A percentile compares a stretch with the other conserved stretches of the same genome.
Conservation (phyloP, 2,113 vertebrate species). For the Gambusia affinis region DNA sequence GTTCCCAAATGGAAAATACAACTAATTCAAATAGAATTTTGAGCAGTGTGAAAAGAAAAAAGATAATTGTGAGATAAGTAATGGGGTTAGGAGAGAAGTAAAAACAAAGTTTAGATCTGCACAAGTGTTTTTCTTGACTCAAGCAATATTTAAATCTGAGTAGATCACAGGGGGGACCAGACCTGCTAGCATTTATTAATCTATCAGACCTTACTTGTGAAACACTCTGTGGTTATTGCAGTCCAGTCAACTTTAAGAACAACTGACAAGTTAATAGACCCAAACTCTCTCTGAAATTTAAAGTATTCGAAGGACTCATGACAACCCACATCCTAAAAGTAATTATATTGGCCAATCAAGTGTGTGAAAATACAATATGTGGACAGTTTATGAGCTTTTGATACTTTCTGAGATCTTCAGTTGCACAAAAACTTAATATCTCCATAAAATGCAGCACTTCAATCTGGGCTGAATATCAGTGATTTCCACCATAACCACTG, state of each 20-base stretch:
- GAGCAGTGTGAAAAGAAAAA: neutral
- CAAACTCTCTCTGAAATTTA: neutral
- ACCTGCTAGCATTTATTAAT: constrained; percentile 1
- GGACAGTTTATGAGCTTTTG: neutral
- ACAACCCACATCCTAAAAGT: constrained; percentile 4
- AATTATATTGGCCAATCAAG: neutral
- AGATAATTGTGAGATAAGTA: neutral
- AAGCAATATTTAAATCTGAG: constrained; percentile 1
- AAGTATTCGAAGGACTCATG: neutral
- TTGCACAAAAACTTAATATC: neutral
- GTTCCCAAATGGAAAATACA: neutral
- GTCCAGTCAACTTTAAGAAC: neutral
- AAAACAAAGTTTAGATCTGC: neutral
- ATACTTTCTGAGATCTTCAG: neutral
- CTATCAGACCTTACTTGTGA: neutral
- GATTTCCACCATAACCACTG: neutral
- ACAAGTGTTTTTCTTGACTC: neutral
- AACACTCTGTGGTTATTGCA: neutral
- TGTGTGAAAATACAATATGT: neutral
- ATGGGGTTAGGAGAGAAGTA: neutral
- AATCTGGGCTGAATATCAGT: neutral
- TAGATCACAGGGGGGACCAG: neutral
- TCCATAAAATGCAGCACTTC: neutral
- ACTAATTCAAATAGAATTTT: neutral
- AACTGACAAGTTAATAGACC: neutral